Evolutionary conservation across 2,888 invertebrate genomes (phyloP), one percentile per base, ranked within the genome.

Genomic region (Empis stercorea): DNA sequence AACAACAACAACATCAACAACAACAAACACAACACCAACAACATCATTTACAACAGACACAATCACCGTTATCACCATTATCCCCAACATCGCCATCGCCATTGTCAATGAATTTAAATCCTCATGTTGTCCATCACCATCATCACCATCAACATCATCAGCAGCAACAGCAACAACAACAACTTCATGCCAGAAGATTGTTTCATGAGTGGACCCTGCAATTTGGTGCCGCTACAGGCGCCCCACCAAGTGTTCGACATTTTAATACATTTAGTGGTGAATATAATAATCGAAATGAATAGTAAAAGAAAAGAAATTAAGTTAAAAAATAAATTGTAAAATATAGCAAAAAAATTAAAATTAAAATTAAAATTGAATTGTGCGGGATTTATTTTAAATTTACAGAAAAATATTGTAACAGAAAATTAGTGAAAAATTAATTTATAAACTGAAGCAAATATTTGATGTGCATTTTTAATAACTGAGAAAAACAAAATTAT

Each of bases 151-250:
- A 66, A 55, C 68, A 68, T 47, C 68, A 68, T 44, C 69, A 67
- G 46, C 70, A 67, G 48, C 69, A 68, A 56, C 70, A 68, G 60
- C 69, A 70, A 54, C 69, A 70, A 51, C 70, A 70, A 51, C 70
- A 70, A 58, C 54, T 70, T 53, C 70, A 70, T 49, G 60, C 60
- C 37, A 64, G 70, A 51, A 64, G 70, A 27, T 62, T 70, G 46
- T 64, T 70, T 48, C 70, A 70, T 57, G 70, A 70, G 59, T 60
- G 70, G 63, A 70, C 70, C 54, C 57, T 70, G 56, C 70, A 70
- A 54, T 70, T 70, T 50, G 68, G 69, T 39, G 61, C 66, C 20
- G 65, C 66, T 45, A 65, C 69, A 5, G 65, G 66, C 45, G 62
- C 66, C 23, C 53, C 56, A 38, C 49, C 53, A n/a, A 49, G 53